Base-by-base conservation (phyloP, 2,797 vertebrate genomes). In the Propithecus perrieri region DNA sequence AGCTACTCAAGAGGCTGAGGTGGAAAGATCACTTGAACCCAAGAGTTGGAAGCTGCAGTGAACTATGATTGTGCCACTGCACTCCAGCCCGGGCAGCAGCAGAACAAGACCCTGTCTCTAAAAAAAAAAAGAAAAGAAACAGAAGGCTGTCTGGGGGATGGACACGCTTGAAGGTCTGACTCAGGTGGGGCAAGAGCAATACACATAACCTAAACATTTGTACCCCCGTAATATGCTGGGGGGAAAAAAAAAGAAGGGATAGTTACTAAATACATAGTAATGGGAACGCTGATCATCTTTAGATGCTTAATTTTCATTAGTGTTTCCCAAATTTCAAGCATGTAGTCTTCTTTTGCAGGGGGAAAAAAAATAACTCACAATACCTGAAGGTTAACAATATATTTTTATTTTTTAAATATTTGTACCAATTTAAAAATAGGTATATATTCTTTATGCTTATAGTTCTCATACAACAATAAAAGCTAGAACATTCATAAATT, bases 381-480 rank as follows among this genome's bases (percentile, higher is more conserved):
- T 35, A 92, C 33, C 26, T 57, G 61, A 88, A 94, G 14, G 24
- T 79, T 96, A 95, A 95, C 20, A 81, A 90, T 90, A 96, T 79
- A 93, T 89, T 90, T 92, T 97, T 94, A 97, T 96, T 96, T 92
- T 90, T 91, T 7, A 97, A 95, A 79, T 72, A 94, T 94, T 86
- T 95, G 67, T 83, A 95, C n/a, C 71, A 97, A 97, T 91, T 95
- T 94, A 96, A 98, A 97, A 97, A 97, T 96, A 97, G 50, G 59
- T 78, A 95, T 90, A 94, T n/a, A 87, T 50, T 95, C 69, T 96
- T 95, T 93, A 94, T 72, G 41, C 13, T 69, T 94, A 78, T 18
- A 96, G 89, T 91, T 95, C 72, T 95, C 30, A 91, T 61, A 38
- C 38, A 38, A 88, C 38, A 94, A 96, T 33, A 90, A 96, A 95